These are phyloP conservation scores for Coenonympha arcania DNA, from an alignment of 2,888 invertebrate genomes.

Conservation along the genomic window DNA sequence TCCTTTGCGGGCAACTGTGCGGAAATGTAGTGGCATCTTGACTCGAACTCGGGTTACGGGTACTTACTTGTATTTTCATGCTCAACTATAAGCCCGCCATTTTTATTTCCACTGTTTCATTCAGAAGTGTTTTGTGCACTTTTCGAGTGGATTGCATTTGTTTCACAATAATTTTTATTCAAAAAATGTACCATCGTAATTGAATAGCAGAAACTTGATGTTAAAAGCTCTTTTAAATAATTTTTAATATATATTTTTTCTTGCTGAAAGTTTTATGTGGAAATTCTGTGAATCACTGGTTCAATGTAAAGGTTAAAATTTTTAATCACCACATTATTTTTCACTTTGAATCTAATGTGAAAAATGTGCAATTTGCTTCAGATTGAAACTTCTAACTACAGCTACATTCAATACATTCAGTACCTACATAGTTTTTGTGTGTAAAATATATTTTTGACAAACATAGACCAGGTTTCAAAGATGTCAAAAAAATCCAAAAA, in stretches of 20 bases:
- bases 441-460: too few relatives aligned
- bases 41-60: constrained; percentile 45
- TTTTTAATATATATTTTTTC: constrained; percentile 24
- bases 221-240: constrained; percentile 28
- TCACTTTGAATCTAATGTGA: background rate
- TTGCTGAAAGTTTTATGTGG: constrained; percentile 16
- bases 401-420: background rate
- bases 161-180: constrained; percentile 33
- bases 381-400: background rate
- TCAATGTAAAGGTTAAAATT: constrained; percentile 22
- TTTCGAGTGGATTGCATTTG: constrained; percentile 34
- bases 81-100: constrained; percentile 38
- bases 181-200: constrained; percentile 32
- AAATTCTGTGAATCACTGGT: constrained; percentile 16
- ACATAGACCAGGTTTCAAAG: too few relatives aligned
- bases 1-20: constrained; percentile 50
- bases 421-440: too few relatives aligned
- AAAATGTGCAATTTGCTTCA: background rate
- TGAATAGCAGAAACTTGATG: constrained; percentile 29
- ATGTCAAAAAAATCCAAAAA: too few relatives aligned
- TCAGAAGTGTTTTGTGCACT: constrained; percentile 35
- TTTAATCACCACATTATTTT: constrained; percentile 17
- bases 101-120: constrained; percentile 39
- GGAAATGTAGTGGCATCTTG: constrained; percentile 53
- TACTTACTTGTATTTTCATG: constrained; percentile 47